Evolutionary conservation across 2,797 vertebrate genomes (phyloP), one percentile per base, ranked within the genome.

Genomic region (Merluccius polli): DNA sequence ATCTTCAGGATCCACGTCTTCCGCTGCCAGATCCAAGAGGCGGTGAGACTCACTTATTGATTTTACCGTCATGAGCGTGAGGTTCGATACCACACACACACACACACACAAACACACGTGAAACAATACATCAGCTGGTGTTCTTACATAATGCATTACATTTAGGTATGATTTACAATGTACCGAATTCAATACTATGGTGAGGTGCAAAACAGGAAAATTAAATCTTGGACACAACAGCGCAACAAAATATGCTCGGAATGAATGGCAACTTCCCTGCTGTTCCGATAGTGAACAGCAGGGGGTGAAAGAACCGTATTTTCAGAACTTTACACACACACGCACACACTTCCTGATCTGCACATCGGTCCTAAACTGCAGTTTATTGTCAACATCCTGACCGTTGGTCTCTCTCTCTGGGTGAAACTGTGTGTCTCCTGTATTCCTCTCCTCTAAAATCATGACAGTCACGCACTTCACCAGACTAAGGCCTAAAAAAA

Each of bases 1-100:
- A 96, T 99, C 93, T 99, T 99, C 95, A 95, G 97, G 89, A 99
- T 99, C 91, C 98, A 99, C 0, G 98, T 99, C 91, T 99, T 99
- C 90, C 96, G 97, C 82, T 99, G 98, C 87, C 97, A 99, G 92
- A 98, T 99, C 92, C 98, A 97, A 89, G 98, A 99, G 92, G 98
- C 98, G 91, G 98, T 99, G 91, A 97, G 97, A 0, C 59, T 24
- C 31, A n/a, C 0, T 29, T 29, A 38, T 67, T 70, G 12, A 35
- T 31, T 38, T 70, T 3, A 27, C 15, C 12, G 32, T 35, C 16
- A 4, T 15, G 44, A 18, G 5, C 44, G 5, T 6, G 16, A 18
- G 16, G 16, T 21, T 16, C 44, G 0, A 21, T 18, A 48, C 44
- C 16, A 15, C 41, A 48, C 44, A 21, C 18, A 35, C 33, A 35